Conservation (phyloP, 2,888 invertebrate genomes). For the Tetranychus piercei region DNA sequence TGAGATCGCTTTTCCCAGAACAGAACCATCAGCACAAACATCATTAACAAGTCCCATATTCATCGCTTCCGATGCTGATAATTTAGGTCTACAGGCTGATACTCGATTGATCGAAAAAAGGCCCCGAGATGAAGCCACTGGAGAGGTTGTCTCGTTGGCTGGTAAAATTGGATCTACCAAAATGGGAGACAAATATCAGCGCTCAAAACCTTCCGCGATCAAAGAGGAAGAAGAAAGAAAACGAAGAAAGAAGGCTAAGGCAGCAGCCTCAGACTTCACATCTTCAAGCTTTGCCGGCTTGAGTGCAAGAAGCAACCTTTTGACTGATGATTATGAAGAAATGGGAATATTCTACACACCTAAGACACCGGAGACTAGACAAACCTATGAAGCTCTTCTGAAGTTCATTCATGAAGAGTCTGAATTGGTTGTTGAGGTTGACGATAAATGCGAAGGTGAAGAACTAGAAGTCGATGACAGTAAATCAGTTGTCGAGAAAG, state of each 20-base stretch:
- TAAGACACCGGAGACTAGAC: conserved; percentile 88
- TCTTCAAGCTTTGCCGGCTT: background rate
- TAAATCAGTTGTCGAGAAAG: background rate
- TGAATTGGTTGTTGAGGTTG: background rate
- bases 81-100: conserved; percentile 98
- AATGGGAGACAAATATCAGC: conserved; percentile 90
- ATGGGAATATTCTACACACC: conserved; percentile 77
- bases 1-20: conserved; percentile 53
- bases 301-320: conserved; percentile 29
- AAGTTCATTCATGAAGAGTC: conserved; percentile 72
- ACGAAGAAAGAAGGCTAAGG: conserved; percentile 12
- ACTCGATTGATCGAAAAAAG: conserved; percentile 86
- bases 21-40: conserved; percentile 61
- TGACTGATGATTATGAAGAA: conserved; percentile 22
- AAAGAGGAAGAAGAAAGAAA: conserved; percentile 36
- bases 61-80: conserved; percentile 58
- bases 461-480: background rate
- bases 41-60: conserved; percentile 62
- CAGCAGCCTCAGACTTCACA: conserved; percentile 61
- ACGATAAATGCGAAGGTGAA: background rate
- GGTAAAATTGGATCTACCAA: conserved; percentile 70
- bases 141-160: conserved; percentile 86
- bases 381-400: conserved; percentile 85
- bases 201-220: conserved; percentile 79
- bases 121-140: conserved; percentile 95